phyloP scores from a whole-genome alignment of 2,797 vertebrate genomes.

The Falco biarmicus region DNA sequence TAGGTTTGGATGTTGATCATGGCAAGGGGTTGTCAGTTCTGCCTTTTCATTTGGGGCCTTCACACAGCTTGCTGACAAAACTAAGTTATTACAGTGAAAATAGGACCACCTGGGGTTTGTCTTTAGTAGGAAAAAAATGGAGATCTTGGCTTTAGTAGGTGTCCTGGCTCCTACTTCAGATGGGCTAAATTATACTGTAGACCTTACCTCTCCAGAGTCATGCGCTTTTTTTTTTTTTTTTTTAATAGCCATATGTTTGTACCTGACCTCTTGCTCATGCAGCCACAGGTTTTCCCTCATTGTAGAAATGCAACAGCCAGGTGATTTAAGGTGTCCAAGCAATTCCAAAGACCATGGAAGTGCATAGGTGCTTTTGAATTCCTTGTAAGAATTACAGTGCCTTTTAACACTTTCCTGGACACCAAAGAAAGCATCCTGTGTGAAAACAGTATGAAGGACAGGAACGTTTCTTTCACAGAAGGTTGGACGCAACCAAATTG shows the following conservation, averaged over 20 bases:
- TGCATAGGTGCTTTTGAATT: background rate
- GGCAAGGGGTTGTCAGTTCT: background rate
- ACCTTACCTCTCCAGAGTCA: background rate
- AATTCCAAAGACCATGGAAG: background rate
- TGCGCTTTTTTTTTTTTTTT: background rate
- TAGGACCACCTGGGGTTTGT: background rate
- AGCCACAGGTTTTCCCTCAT: background rate
- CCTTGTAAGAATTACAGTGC: too few species aligned
- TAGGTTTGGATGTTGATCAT: background rate
- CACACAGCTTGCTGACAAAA: background rate
- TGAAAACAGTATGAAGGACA: background rate
- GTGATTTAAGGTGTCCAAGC: background rate
- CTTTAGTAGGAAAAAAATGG: background rate
- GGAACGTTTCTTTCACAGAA: background rate
- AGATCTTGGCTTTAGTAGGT: background rate
- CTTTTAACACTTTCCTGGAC: background rate
- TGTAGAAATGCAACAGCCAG: background rate
- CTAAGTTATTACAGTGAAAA: background rate
- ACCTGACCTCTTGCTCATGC: background rate
- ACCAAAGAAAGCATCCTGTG: background rate
- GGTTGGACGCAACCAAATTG: background rate
- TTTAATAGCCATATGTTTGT: background rate
- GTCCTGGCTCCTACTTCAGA: background rate
- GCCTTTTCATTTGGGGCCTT: background rate
- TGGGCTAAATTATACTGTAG: fast-evolving